Evolutionary conservation across 2,113 vertebrate species (phyloP), one percentile per base, ranked within the genome.

Genomic region (Phaethon lepturus): DNA sequence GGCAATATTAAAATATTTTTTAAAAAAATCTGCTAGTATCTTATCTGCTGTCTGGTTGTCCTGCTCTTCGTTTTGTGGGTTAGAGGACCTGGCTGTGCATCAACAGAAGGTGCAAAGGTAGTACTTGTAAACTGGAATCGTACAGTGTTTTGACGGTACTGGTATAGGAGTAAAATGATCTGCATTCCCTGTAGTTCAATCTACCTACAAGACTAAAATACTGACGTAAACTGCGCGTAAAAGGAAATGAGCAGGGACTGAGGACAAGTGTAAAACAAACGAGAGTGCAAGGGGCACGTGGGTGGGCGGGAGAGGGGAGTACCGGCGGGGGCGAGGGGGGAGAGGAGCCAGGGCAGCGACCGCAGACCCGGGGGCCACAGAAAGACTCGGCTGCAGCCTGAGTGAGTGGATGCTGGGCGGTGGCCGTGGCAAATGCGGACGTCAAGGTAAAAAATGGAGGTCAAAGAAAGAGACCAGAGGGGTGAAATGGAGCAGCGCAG

Each of bases 291-390:
- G 25, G 42, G 33, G 17, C 53, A 50, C 3, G 4, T 0, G 0
- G 22, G 20, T 1, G 1, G 35, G 31, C 6, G 11, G 40, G 33
- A 56, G 49, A 28, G 31, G 19, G 18, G 33, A 76, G 50, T 31
- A 18, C 6, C 2, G 2, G 16, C 35, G 3, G 25, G 23, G 22
- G 6, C 17, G 63, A 76, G 26, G 17, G 20, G 60, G 26, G 33
- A 77, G 33, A 60, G 26, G 25, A 52, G 25, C 53, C 59, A 53
- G 62, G 47, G 63, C 52, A 45, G 81, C 0, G 12, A 33, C 35
- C 23, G 17, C 3, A 3, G 44, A 3, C 6, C 9, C 0, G 0
- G 17, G 3, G 47, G 14, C 14, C 29, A 6, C 24, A 11, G 72
- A 24, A 55, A 44, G 55, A 23, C 20, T 75, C 1, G 2, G 29